Evolutionary conservation across 2,113 vertebrate species (phyloP), one percentile per base, ranked within the genome.

Genomic region (Mobula birostris): DNA sequence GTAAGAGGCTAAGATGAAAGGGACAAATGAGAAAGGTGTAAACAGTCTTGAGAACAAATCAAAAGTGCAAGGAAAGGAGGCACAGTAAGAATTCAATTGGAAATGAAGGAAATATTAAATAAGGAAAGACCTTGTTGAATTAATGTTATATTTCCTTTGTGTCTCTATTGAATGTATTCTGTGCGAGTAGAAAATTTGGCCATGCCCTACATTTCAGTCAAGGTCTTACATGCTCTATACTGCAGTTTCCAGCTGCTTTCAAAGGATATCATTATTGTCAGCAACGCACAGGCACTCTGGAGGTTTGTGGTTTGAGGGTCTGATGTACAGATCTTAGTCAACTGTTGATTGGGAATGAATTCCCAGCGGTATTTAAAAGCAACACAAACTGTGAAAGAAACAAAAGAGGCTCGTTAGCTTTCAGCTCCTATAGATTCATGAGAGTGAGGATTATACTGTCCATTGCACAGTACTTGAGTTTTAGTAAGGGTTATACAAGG

Each of bases 181-280:
- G 70, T 36, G 14, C 19, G 40, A 19, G 88, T 72, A 11, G 32
- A 40, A 24, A 92, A 40, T 72, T 32, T 36, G 32, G 4, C 32
- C 88, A 92, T 92, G 40, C 66, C 8, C 88, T 70, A 70, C 88
- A 92, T 92, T 92, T 92, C 70, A 63, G 63, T 92, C 88, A 92
- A 92, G 88, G 88, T 36, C 66, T 91, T 92, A 15, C 2, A 14
- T 92, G 88, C 40, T 92, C 63, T 36, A 17, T n/a, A 68, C 66
- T 68, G 87, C 66, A 92, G n/a, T 70, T 92, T 21, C 15, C 24
- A n/a, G 7, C 8, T 70, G 88, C 32, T 92, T 29, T 63, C 88
- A 92, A 92, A 19, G 32, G 70, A 72, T 40, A 70, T 92, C 88
- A 92, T 72, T 70, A 92, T 19, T 92, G n/a, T 17, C n/a, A 40